Evolutionary conservation across 2,113 vertebrate genomes (phyloP).

Genomic region (Strigops habroptila): DNA sequence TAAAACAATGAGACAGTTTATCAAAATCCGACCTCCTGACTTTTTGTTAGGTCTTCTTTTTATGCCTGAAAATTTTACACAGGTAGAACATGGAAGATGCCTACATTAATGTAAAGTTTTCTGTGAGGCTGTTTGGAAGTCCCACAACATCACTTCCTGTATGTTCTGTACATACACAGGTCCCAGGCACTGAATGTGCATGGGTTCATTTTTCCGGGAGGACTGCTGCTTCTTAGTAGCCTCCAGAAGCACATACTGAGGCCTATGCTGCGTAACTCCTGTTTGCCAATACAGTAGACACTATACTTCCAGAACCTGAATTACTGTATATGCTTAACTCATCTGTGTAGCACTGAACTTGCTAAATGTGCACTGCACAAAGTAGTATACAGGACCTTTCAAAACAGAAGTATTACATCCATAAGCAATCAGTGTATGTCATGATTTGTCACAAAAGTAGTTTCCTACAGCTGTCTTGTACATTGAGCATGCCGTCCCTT

Average conservation of each 20-base stretch:
- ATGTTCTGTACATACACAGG: rapidly evolving
- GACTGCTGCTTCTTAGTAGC: not conserved
- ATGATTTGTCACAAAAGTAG: not conserved
- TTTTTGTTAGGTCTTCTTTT: not conserved
- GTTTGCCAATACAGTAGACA: not conserved
- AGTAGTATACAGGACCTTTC: not conserved
- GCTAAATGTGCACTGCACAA: not conserved
- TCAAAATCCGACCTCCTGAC: not conserved
- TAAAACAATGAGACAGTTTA: not conserved
- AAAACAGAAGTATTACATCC: not conserved
- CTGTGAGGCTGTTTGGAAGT: not conserved
- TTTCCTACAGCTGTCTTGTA: not conserved
- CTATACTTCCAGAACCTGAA: not conserved
- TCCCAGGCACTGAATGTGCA: not conserved
- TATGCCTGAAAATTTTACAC: not conserved
- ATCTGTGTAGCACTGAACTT: not conserved
- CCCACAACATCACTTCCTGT: not conserved
- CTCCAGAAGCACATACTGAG: not conserved
- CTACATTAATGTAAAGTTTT: not conserved
- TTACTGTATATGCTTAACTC: not conserved
- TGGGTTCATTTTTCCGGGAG: too few relatives aligned
- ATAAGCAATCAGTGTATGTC: not conserved
- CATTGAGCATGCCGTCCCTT: not conserved
- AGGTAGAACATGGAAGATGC: not conserved
- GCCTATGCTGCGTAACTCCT: not conserved